phyloP scores from a whole-genome alignment of 2,888 invertebrate species.

The Macaria notata region DNA sequence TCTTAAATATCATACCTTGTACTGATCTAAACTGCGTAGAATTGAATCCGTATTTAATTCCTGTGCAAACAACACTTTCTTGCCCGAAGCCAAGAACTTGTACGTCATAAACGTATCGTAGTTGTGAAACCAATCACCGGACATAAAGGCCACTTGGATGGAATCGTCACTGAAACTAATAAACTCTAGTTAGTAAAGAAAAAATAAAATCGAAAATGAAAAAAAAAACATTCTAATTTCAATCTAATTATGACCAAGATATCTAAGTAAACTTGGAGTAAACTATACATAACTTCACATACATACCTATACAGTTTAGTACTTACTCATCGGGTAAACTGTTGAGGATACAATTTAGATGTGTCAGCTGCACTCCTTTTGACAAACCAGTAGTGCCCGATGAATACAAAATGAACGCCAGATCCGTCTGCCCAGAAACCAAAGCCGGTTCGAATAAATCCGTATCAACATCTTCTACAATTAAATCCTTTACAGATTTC shows the following conservation, averaged over 20 bases:
- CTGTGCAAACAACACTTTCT: slow-evolving; percentile 52
- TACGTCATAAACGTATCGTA: slow-evolving; percentile 63
- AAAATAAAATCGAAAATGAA: no score
- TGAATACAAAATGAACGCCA: slow-evolving; percentile 81
- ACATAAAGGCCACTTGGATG: slow-evolving; percentile 50
- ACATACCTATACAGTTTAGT: not conserved
- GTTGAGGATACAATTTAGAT: slow-evolving; percentile 77
- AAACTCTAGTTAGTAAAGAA: slow-evolving; percentile 3
- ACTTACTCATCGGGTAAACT: slow-evolving; percentile 60
- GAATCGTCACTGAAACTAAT: slow-evolving; percentile 53
- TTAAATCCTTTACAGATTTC: slow-evolving; percentile 45
- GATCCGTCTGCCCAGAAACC: slow-evolving; percentile 66
- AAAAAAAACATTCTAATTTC: no score
- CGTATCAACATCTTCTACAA: slow-evolving; percentile 44
- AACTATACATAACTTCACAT: no score
- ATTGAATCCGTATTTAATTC: slow-evolving; percentile 37
- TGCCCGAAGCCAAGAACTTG: slow-evolving; percentile 57
- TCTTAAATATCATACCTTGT: slow-evolving; percentile 45
- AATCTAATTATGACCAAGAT: no score
- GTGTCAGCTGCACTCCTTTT: slow-evolving; percentile 85
- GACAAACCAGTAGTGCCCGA: slow-evolving; percentile 87
- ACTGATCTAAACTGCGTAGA: slow-evolving; percentile 46
- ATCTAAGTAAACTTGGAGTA: no score
- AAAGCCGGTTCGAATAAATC: slow-evolving; percentile 62
- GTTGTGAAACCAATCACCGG: slow-evolving; percentile 65